phyloP scores from a whole-genome alignment of 2,888 invertebrate species.

The Drosophila villosipedis region DNA sequence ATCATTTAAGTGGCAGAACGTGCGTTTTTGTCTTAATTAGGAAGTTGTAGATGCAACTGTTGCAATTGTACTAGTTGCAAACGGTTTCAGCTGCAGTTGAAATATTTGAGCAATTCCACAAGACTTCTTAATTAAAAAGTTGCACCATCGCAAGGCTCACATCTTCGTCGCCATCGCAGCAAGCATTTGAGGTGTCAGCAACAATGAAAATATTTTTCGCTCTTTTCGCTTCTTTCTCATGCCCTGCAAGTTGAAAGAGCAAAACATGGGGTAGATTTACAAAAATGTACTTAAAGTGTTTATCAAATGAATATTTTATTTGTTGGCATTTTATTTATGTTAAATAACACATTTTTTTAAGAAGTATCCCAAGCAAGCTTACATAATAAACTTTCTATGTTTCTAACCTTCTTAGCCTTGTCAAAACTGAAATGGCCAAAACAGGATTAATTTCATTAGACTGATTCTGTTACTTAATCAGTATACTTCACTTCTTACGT shows the following conservation, averaged over 20 bases:
- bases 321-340: no score
- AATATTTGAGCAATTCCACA: slow-evolving; percentile 74
- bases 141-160: slow-evolving; percentile 40
- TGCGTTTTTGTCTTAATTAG: slow-evolving; percentile 68
- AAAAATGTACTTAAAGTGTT: background rate
- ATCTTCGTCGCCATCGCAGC: slow-evolving; percentile 30
- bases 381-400: background rate
- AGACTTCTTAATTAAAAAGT: slow-evolving; percentile 79
- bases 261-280: background rate
- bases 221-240: slow-evolving; percentile 26
- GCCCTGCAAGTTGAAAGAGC: slow-evolving; percentile 1
- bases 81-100: slow-evolving; percentile 54
- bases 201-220: slow-evolving; percentile 77
- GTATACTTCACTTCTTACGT: background rate
- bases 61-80: slow-evolving; percentile 18
- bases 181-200: slow-evolving; percentile 70
- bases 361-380: background rate
- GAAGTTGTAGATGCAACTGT: slow-evolving; percentile 47
- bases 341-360: background rate
- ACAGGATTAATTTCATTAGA: background rate
- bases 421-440: background rate
- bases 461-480: background rate
- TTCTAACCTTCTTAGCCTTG: background rate
- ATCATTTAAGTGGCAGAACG: slow-evolving; percentile 50
- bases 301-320: background rate